Base-by-base conservation (phyloP, 2,888 invertebrate species). In the Athetis lepigone region DNA sequence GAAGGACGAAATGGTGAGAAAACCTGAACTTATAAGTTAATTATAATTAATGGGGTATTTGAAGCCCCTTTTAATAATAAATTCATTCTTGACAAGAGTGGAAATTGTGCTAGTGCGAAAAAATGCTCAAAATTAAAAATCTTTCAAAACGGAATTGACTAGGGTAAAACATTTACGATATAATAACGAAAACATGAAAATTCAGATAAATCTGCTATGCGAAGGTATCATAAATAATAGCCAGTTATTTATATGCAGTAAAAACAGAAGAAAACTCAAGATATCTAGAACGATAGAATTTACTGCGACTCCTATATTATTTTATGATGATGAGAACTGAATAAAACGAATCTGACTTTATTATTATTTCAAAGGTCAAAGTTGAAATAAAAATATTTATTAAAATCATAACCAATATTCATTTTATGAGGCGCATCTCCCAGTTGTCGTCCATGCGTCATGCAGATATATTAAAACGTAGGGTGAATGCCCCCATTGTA, bases 301-400 rank as follows among this genome's bases (percentile, higher is more conserved):
- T 13, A 50, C 16, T 47, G 21, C 52, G 21, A 11, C n/a, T 70
- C 33, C 39, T 57, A 71, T 66, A 60, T 60, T 49, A 66, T 54
- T 71, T 66, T 60, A 71, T 45, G 60, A 43, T 59, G 42, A 62
- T 70, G 51, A 69, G 56, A 56, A 27, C 33, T 21, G 55, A 40
- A 59, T 42, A 65, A 59, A 66, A 59, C 7, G 16, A 8, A 58
- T 61, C 45, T 19, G 13, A 37, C 45, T 56, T 50, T 63, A 66
- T 70, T 47, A 27, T 42, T 47, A 70, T 55, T 42, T 19, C 46
- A 13, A 51, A 70, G 55, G 46, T 50, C 46, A 70, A 65, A 65
- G 54, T 65, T 70, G 23, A n/a, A 58, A 51, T 27, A 40, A 50
- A 70, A 9, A 63, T 27, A 58, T 54, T 52, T 57, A 45, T 57